phyloP scores from a whole-genome alignment of 2,888 invertebrate genomes.

The Drosophila ezoana region DNA sequence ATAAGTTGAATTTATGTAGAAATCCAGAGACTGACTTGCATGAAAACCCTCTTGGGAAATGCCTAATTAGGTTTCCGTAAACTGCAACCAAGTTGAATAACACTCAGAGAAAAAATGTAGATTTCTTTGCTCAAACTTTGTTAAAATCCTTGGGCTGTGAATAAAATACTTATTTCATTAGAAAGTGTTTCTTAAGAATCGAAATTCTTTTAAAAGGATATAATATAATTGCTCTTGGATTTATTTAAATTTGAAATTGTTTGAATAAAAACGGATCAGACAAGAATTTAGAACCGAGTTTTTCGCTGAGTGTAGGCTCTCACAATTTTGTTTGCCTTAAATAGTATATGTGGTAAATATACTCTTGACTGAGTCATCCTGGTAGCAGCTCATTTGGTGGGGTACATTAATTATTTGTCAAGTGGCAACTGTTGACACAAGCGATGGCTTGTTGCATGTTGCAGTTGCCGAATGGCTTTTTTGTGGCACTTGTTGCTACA shows the following conservation, averaged over 20 bases:
- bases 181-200: too few relatives aligned
- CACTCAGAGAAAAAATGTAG: too few relatives aligned
- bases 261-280: too few relatives aligned
- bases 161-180: too few relatives aligned
- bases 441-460: slow-evolving; percentile 59
- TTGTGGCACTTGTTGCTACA: slow-evolving; percentile 58
- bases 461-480: slow-evolving; percentile 41
- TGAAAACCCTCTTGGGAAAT: too few relatives aligned
- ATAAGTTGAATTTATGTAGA: background rate
- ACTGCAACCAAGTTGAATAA: too few relatives aligned
- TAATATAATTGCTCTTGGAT: too few relatives aligned
- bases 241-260: too few relatives aligned
- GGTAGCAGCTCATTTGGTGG: slow-evolving; percentile 39
- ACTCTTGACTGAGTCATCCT: slow-evolving; percentile 22
- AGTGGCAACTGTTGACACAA: slow-evolving; percentile 69
- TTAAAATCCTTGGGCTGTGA: too few relatives aligned
- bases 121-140: too few relatives aligned
- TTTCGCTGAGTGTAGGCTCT: background rate
- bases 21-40: background rate
- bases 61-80: too few relatives aligned
- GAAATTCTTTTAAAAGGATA: too few relatives aligned
- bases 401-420: slow-evolving; percentile 66
- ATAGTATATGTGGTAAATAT: background rate
- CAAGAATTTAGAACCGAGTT: background rate
- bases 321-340: background rate